phyloP scores from a whole-genome alignment of 2,113 vertebrate species.

The Sylvietta virens region DNA sequence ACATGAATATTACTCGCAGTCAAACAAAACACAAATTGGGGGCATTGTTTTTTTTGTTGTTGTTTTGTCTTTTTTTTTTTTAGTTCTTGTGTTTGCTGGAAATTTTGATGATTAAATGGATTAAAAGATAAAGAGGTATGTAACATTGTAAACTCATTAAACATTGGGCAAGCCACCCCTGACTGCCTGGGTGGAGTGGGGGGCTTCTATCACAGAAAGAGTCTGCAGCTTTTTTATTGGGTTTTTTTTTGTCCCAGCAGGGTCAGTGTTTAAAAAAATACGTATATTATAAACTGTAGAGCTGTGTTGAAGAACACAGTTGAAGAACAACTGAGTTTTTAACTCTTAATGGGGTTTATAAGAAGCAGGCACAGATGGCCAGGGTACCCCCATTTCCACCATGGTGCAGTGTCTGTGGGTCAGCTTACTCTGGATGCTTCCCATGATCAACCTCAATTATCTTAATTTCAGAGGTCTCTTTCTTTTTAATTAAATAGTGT shows the following conservation, averaged over 20 bases:
- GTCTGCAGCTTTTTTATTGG: neutral
- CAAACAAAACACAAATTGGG: slow-evolving; percentile 82
- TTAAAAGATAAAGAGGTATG: slow-evolving; percentile 64
- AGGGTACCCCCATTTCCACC: neutral
- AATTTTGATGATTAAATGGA: slow-evolving; percentile 67
- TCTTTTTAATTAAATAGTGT: neutral
- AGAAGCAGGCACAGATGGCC: fast-evolving
- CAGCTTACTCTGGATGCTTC: neutral
- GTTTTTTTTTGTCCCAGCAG: neutral
- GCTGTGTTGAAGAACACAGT: neutral
- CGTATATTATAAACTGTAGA: neutral
- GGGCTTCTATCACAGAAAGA: neutral
- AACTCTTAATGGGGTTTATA: neutral
- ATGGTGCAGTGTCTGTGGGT: fast-evolving
- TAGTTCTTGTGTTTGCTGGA: neutral
- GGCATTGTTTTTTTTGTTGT: slow-evolving; percentile 60
- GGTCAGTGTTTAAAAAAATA: neutral
- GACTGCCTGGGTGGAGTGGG: neutral
- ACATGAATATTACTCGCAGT: slow-evolving; percentile 88
- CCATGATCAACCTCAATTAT: neutral
- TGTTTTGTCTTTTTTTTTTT: neutral
- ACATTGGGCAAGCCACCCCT: neutral
- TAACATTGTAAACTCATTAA: slow-evolving; percentile 55
- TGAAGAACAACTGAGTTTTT: neutral
- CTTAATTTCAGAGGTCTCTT: neutral